Conservation (phyloP, 2,797 vertebrate species). For the Mormyrus proboscirostris region DNA sequence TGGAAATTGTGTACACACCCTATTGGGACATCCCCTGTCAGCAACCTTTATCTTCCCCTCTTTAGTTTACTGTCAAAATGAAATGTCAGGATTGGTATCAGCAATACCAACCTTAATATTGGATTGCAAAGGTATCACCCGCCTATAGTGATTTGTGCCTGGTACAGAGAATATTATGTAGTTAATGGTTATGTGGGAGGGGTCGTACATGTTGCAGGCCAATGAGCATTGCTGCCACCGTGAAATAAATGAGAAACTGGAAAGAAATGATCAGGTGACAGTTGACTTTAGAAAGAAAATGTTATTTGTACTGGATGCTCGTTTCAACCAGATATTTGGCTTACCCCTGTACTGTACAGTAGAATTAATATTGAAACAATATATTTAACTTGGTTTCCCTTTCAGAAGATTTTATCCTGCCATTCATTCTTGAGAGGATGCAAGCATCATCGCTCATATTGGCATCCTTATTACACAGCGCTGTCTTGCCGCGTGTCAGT, state of each 20-base stretch:
- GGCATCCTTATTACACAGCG: neutral
- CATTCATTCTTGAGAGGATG: neutral
- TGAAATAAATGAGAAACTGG: neutral
- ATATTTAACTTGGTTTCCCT: neutral
- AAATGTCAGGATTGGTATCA: neutral
- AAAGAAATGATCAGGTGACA: neutral
- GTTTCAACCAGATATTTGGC: neutral
- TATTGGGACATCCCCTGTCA: neutral
- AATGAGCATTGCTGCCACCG: neutral
- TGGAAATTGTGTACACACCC: neutral
- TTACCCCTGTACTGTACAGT: neutral
- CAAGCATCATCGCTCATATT: neutral
- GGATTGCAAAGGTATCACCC: neutral
- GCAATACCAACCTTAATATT: neutral
- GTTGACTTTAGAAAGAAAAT: neutral
- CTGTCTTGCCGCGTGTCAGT: neutral
- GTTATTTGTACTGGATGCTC: neutral
- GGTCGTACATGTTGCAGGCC: neutral
- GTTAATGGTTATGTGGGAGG: neutral
- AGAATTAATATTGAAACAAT: neutral
- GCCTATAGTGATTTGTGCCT: neutral
- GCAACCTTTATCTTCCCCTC: neutral
- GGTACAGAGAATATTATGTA: neutral
- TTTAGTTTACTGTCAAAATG: neutral
- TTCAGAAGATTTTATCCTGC: neutral